Percentiles rank a stretch among this genome's conserved stretches.
phyloP scores from a whole-genome alignment of 2,113 vertebrate genomes.

The Albula glossodonta region DNA sequence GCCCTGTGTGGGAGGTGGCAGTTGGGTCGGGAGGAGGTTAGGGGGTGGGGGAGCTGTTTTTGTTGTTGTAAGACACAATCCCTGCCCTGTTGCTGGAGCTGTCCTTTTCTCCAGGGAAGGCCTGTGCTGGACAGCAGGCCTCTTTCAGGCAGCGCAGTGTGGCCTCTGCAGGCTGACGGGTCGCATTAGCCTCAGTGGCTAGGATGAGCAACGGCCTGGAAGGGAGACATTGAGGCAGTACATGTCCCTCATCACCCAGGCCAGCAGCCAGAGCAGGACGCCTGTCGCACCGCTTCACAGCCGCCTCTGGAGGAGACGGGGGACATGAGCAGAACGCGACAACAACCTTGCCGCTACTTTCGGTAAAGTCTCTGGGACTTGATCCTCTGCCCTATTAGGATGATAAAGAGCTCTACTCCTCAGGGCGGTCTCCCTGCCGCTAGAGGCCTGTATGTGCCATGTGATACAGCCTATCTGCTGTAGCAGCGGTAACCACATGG shows the following conservation, averaged over 20 bases:
- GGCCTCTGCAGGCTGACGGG: slow-evolving; percentile 59
- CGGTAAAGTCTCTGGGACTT: not conserved
- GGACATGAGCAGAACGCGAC: not conserved
- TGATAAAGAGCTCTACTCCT: not conserved
- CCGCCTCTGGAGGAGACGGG: not conserved
- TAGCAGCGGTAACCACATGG: not conserved
- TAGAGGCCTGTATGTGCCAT: not conserved
- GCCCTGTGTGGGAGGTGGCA: not conserved
- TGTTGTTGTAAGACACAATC: not conserved
- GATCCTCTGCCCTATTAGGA: not conserved
- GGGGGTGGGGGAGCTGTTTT: not conserved
- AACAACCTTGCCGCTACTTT: not conserved
- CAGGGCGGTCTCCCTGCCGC: not conserved
- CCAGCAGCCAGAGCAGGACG: not conserved
- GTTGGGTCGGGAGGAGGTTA: not conserved
- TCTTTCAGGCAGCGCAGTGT: slow-evolving; percentile 40
- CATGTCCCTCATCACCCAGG: not conserved
- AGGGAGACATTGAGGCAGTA: not conserved
- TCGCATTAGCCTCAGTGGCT: slow-evolving; percentile 32
- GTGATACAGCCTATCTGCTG: not conserved
- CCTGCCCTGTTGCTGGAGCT: not conserved
- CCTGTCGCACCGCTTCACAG: not conserved
- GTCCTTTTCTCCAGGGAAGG: not conserved
- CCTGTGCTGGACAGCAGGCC: not conserved
- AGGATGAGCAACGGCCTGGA: slow-evolving; percentile 38